Base-by-base conservation (phyloP, 2,888 invertebrate genomes). In the Antheraea yamamai region DNA sequence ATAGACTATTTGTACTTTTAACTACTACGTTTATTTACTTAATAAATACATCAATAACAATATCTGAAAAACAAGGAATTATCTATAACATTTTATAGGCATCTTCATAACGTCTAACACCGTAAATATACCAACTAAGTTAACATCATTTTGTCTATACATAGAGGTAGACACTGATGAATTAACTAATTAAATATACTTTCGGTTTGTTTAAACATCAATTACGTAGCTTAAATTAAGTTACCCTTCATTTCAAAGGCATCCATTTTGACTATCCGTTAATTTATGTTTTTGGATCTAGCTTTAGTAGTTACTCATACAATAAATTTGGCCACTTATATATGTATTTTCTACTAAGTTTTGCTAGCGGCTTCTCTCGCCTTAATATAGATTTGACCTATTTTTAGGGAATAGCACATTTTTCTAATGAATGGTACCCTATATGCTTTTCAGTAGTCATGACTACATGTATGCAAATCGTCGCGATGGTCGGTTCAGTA, bases 101-200 rank as follows among this genome's bases (percentile, higher is more conserved):
- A 52, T 18, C 58, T n/a, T n/a, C n/a, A n/a, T 64, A 14, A 26
- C 64, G 14, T 26, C 14, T 64, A 23, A 14, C 64, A 26, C 26
- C 26, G 23, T 64, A 26, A 64, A 64, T 18, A 23, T 8, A 61
- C n/a, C 20, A 58, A 58, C 58, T 10, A 61, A 64, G 26, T 64
- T 58, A 58, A 58, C 4, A 58, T 26, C 26, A 26, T 23, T 14
- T 23, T 14, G 14, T 64, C 14, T 26, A 10, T 39, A 68, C 30
- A 68, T 39, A 68, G 12, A 35, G 39, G 8, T 35, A 39, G 68
- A 35, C 35, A 35, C 18, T 68, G 68, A 68, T 39, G 16, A 68
- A 68, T 68, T 68, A 39, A 39, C 20, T 35, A 68, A 68, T 39
- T 39, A 68, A 35, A 68, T 68, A 68, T 39, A 68, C 68, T 64